Evolutionary conservation across 2,113 vertebrate genomes (phyloP), one percentile per base, ranked within the genome.

Genomic region (Cavia porcellus): DNA sequence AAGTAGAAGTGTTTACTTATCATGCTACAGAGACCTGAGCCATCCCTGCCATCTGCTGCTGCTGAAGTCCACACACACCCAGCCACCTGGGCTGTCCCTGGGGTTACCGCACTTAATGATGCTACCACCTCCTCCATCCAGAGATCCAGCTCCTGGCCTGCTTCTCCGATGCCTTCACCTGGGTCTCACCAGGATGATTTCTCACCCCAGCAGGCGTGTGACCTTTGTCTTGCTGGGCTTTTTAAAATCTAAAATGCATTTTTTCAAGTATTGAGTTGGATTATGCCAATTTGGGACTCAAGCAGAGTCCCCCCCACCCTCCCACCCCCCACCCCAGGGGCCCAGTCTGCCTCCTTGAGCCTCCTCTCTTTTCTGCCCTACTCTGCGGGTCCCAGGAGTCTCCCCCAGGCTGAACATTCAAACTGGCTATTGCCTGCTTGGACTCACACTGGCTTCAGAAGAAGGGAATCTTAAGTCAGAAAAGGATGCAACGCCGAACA

Each of bases 291-390:
- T 35, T 9, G 66, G 64, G 17, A 7, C 22, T 59, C 55, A 68
- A 80, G 47, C 50, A 45, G 28, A 35, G 17, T 14, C 32, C 17
- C n/a, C n/a, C n/a, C n/a, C n/a, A n/a, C n/a, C n/a, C n/a, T n/a
- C n/a, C n/a, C n/a, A n/a, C n/a, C n/a, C n/a, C n/a, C n/a, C n/a
- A n/a, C 70, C 42, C 35, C 2, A 7, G 28, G 0, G 25, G 32
- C 68, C n/a, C 3, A 4, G 0, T 3, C 45, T 74, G 86, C 5
- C 61, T 90, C 30, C 9, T 42, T 6, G 14, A 7, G 5, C 47
- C 22, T 1, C 0, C 5, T 0, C 2, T 10, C 30, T n/a, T 30
- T 61, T 2, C 3, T 12, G 0, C 5, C 25, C 61, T n/a, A 0
- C 25, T 28, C n/a, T 14, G 42, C 13, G 3, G 50, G 75, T 1